Evolutionary conservation across 1,140 invertebrate genomes (phyloP).

Genomic region (Ceratina japonica): DNA sequence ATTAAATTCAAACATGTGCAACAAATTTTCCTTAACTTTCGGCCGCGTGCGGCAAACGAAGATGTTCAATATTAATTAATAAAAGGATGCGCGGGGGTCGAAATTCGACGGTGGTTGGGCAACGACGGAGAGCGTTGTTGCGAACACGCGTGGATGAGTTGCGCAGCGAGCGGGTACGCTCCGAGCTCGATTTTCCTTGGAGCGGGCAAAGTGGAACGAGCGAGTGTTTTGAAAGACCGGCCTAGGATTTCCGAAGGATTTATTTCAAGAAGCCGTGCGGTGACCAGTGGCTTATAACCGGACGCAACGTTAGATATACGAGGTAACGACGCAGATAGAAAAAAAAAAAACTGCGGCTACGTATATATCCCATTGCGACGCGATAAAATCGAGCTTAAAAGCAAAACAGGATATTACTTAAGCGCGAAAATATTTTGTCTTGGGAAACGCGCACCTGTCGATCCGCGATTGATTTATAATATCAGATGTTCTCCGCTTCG

Average conservation of each 20-base stretch:
- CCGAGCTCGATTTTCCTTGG: not conserved
- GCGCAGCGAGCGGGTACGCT: too few species aligned
- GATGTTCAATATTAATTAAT: too few species aligned
- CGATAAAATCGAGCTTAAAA: slow-evolving; percentile 51
- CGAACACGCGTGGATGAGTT: too few species aligned
- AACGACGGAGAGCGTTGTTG: too few species aligned
- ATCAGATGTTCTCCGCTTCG: slow-evolving; percentile 9
- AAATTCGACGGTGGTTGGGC: too few species aligned
- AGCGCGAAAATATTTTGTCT: slow-evolving; percentile 56
- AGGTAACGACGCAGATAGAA: slow-evolving; percentile 23
- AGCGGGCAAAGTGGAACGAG: slow-evolving; percentile 26
- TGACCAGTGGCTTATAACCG: slow-evolving; percentile 52
- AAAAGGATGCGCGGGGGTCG: too few species aligned
- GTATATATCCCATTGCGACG: slow-evolving; percentile 39
- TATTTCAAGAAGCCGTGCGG: slow-evolving; percentile 42
- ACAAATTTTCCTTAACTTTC: too few species aligned
- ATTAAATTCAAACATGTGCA: too few species aligned
- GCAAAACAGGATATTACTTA: slow-evolving; percentile 62
- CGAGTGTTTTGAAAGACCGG: slow-evolving; percentile 34
- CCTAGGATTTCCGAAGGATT: slow-evolving; percentile 44
- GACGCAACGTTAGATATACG: slow-evolving; percentile 61
- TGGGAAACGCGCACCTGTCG: slow-evolving; percentile 51
- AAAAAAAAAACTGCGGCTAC: slow-evolving; percentile 40
- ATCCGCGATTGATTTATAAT: slow-evolving; percentile 41
- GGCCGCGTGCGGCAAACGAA: too few species aligned